Evolutionary conservation across 2,888 invertebrate genomes (phyloP).

Genomic region (Ophion slaviceki): DNA sequence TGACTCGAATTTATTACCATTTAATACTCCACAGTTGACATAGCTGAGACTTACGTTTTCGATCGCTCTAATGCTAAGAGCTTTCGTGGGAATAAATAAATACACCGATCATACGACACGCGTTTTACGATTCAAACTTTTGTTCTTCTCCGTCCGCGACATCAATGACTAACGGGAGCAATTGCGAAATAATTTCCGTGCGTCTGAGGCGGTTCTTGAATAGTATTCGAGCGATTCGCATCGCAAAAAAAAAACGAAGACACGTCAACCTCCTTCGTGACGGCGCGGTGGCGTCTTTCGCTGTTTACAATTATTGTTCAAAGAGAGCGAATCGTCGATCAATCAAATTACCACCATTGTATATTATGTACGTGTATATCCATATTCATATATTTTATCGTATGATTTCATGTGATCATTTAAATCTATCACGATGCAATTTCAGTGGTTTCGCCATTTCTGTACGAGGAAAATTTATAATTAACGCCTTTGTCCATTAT

Average conservation of each 20-base stretch:
- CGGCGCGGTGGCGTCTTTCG: neutral
- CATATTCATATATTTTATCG: constrained; percentile 1
- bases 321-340: neutral
- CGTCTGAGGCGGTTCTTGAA: neutral
- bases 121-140: neutral
- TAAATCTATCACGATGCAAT: neutral
- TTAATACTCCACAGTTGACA: constrained; percentile 72
- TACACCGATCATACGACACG: neutral
- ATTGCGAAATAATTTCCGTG: neutral
- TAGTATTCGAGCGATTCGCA: neutral
- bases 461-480: neutral
- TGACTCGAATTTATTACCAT: constrained; percentile 71
- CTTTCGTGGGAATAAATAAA: neutral
- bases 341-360: neutral
- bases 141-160: neutral
- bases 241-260: neutral
- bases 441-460: neutral
- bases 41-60: constrained; percentile 45
- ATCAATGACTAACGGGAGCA: neutral
- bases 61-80: constrained; percentile 26
- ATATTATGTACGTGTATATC: neutral
- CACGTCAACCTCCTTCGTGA: neutral
- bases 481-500: neutral
- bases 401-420: neutral
- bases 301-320: neutral